These are phyloP conservation scores for Thera britannica DNA, from an alignment of 2,888 invertebrate species.

Conservation along the genomic window DNA sequence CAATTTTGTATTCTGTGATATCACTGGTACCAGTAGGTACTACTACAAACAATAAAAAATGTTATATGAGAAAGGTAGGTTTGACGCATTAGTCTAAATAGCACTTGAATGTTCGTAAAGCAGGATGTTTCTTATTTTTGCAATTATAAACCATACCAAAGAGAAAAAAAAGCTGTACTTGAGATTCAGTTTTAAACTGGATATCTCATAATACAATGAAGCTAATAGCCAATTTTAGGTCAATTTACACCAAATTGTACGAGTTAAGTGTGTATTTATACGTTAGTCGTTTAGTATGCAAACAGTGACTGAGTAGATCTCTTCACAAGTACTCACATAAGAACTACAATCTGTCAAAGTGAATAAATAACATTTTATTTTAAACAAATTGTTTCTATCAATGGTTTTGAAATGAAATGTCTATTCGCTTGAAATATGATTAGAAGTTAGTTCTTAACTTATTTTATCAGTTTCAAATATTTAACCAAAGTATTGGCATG, in stretches of 20 bases:
- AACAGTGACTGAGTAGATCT: slow-evolving; percentile 19
- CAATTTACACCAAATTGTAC: slow-evolving; percentile 9
- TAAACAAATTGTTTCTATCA: too few species aligned
- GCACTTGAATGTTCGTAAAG: neutral
- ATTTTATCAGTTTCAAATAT: too few species aligned
- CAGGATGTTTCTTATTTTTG: neutral
- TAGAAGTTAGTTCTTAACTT: too few species aligned
- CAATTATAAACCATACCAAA: neutral
- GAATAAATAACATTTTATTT: neutral
- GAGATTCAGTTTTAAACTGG: slow-evolving; percentile 5
- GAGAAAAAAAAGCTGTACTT: neutral
- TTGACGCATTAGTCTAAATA: neutral
- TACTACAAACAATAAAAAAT: neutral
- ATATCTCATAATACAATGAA: slow-evolving; percentile 2
- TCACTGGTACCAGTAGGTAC: neutral
- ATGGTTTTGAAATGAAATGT: too few species aligned
- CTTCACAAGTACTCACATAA: slow-evolving; percentile 12
- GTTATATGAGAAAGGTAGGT: neutral
- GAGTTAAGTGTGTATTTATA: slow-evolving; percentile 6
- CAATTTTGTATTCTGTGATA: too few species aligned
- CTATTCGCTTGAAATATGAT: too few species aligned
- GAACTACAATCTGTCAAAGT: slow-evolving; percentile 22
- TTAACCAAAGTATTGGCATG: too few species aligned
- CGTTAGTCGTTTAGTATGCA: slow-evolving; percentile 23
- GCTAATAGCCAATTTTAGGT: slow-evolving; percentile 11